Evolutionary conservation across 1,140 invertebrate species (phyloP).

Genomic region (Campodea augens): DNA sequence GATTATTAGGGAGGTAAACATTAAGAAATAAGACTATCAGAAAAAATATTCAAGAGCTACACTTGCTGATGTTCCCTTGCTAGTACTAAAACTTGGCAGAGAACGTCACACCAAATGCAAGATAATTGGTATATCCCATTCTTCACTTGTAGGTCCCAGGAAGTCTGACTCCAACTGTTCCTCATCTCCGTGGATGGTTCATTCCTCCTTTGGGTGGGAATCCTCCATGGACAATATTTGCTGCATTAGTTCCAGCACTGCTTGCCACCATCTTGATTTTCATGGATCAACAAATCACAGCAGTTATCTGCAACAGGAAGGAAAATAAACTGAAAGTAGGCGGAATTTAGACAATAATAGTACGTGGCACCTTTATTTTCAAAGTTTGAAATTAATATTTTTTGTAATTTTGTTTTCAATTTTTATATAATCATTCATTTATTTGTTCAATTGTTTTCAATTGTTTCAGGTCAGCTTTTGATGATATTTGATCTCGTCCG

Average conservation of each 20-base stretch:
- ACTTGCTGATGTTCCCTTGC: too few species aligned
- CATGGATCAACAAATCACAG: slow-evolving; percentile 99
- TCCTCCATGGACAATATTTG: slow-evolving; percentile 63
- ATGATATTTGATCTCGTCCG: too few species aligned
- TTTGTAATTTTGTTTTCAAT: slow-evolving; percentile 1
- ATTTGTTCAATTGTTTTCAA: slow-evolving; percentile 11
- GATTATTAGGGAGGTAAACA: too few species aligned
- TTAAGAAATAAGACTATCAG: too few species aligned
- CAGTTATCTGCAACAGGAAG: slow-evolving; percentile 94
- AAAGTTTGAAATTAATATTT: not conserved
- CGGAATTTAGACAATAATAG: slow-evolving; percentile 13
- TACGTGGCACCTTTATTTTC: not conserved
- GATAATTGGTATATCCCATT: too few species aligned
- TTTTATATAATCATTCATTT: slow-evolving; percentile 2
- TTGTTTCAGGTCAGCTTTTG: not conserved
- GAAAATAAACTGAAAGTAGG: slow-evolving; percentile 86
- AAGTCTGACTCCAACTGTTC: slow-evolving; percentile 71
- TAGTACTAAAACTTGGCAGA: too few species aligned
- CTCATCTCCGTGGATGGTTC: slow-evolving; percentile 64
- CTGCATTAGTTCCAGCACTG: slow-evolving; percentile 73
- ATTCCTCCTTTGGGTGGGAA: slow-evolving; percentile 70
- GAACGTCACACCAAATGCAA: too few species aligned
- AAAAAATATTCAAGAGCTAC: too few species aligned
- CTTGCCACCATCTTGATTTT: slow-evolving; percentile 94
- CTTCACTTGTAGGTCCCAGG: slow-evolving; percentile 36